Conservation (phyloP, 2,888 invertebrate species). For the Rhodophaea formosa region DNA sequence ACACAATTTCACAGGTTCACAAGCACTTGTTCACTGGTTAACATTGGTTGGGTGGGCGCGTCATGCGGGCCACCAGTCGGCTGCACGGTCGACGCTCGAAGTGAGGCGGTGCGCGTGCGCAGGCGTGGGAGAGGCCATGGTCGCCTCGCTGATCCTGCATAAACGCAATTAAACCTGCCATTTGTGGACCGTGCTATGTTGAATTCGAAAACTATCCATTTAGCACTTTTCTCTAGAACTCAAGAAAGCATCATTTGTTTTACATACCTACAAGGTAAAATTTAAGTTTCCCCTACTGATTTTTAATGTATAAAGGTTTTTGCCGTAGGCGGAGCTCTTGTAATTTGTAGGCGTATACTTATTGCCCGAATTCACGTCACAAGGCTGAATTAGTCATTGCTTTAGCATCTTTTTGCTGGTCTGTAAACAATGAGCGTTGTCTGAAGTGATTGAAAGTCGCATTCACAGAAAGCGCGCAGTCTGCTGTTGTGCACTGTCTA, state of each 20-base stretch:
- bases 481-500: neutral
- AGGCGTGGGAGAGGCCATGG: slow-evolving; percentile 48
- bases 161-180: slow-evolving; percentile 45
- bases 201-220: slow-evolving; percentile 16
- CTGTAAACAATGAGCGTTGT: slow-evolving; percentile 26
- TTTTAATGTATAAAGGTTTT: slow-evolving; percentile 37
- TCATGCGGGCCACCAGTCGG: slow-evolving; percentile 49
- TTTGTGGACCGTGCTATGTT: slow-evolving; percentile 31
- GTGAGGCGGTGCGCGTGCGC: slow-evolving; percentile 66
- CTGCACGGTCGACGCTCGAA: slow-evolving; percentile 43
- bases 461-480: neutral
- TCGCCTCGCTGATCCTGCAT: slow-evolving; percentile 60
- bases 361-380: slow-evolving; percentile 45
- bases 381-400: slow-evolving; percentile 67
- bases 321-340: slow-evolving; percentile 70
- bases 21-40: slow-evolving; percentile 50
- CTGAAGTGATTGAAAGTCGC: slow-evolving; percentile 7
- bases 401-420: slow-evolving; percentile 33
- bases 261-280: no score
- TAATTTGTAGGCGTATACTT: slow-evolving; percentile 68
- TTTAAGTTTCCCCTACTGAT: no score
- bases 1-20: slow-evolving; percentile 38
- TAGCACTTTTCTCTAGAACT: no score
- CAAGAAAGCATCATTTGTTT: no score
- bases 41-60: slow-evolving; percentile 40